Percentiles rank a stretch among this genome's conserved stretches.
phyloP scores from a whole-genome alignment of 2,888 invertebrate species.

The Rosalia funebris region DNA sequence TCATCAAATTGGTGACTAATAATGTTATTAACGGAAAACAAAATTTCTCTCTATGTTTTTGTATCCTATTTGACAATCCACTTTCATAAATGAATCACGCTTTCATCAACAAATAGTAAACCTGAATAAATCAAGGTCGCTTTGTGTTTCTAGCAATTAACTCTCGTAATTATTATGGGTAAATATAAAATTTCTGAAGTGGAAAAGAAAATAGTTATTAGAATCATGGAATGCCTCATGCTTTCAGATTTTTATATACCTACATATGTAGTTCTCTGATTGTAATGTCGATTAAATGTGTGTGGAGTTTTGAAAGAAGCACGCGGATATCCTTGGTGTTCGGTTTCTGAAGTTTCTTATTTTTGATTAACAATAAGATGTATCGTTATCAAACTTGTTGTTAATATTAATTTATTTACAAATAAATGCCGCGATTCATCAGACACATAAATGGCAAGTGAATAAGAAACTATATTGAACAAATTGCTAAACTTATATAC shows the following conservation, averaged over 20 bases:
- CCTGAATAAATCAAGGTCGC: constrained; percentile 18
- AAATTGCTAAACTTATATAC: too few species aligned
- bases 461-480: too few species aligned
- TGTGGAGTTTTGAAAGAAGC: background rate
- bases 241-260: background rate
- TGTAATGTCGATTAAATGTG: background rate
- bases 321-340: background rate
- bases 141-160: background rate
- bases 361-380: background rate
- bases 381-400: too few species aligned
- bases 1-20: too few species aligned
- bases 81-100: constrained; percentile 29
- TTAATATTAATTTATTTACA: too few species aligned
- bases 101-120: constrained; percentile 22
- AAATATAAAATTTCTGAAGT: background rate
- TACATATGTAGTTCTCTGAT: background rate
- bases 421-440: too few species aligned
- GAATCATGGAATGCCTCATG: background rate
- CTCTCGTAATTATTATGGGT: background rate
- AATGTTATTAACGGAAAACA: constrained; percentile 1
- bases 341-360: background rate
- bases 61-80: constrained; percentile 6
- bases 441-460: too few species aligned
- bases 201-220: background rate
- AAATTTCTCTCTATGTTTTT: constrained; percentile 5